These are phyloP conservation scores for Eupeodes latifasciatus DNA, from an alignment of 2,888 invertebrate species.

Conservation along the genomic window DNA sequence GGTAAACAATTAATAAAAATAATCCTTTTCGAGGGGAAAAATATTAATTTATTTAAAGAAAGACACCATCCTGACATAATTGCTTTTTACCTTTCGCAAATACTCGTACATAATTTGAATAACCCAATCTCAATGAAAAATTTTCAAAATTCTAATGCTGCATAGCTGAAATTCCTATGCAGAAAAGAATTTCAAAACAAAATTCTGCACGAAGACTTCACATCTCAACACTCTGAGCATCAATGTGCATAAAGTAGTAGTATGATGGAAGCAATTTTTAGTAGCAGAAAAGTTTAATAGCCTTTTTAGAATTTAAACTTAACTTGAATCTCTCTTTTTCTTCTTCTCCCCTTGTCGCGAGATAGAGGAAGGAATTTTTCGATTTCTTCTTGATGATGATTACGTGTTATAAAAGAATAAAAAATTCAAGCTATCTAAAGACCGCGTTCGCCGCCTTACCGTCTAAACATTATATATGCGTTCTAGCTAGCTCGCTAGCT, in stretches of 20 bases:
- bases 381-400: conserved; percentile 60
- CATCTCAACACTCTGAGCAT: neutral
- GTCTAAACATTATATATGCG: conserved; percentile 5
- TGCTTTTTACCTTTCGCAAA: neutral
- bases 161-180: neutral
- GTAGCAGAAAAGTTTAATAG: conserved; percentile 23
- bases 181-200: neutral
- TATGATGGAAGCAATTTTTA: neutral
- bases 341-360: neutral
- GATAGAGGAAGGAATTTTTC: conserved; percentile 6
- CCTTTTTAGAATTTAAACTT: conserved; percentile 21
- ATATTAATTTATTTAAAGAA: too few species aligned
- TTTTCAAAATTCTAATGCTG: neutral
- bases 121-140: neutral
- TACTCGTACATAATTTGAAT: neutral
- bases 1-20: too few species aligned
- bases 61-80: too few species aligned
- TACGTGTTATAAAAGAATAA: conserved; percentile 60
- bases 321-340: neutral
- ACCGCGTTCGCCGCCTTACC: conserved; percentile 1
- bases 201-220: neutral
- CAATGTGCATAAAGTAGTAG: neutral
- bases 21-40: too few species aligned
- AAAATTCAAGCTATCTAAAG: conserved; percentile 47
- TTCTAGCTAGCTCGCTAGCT: too few species aligned